phyloP scores from a whole-genome alignment of 2,797 vertebrate genomes.

The Menidia menidia region DNA sequence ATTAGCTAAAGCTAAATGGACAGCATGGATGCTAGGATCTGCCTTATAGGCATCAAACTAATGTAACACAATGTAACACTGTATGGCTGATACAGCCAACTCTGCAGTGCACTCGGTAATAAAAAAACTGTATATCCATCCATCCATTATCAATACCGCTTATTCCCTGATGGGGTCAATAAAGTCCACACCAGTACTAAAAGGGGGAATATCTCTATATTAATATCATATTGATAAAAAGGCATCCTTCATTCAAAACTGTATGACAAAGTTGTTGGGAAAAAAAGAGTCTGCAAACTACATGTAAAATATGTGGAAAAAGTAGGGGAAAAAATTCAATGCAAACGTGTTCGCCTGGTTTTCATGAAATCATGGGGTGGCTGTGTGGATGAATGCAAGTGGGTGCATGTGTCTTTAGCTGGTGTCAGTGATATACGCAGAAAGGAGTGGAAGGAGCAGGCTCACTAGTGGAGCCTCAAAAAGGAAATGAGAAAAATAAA shows the following conservation, averaged over 20 bases:
- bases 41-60: constrained; percentile 27
- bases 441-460: constrained; percentile 67
- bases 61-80: neutral
- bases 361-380: neutral
- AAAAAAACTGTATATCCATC: neutral
- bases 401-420: constrained; percentile 21
- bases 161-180: no score
- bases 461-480: constrained; percentile 74
- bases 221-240: neutral
- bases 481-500: constrained; percentile 88
- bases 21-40: constrained; percentile 29
- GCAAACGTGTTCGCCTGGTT: neutral
- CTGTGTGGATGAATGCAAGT: constrained; percentile 7
- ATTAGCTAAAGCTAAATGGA: constrained; percentile 47
- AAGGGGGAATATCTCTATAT: no score
- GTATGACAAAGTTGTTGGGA: neutral
- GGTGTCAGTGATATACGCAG: constrained; percentile 59
- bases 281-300: neutral
- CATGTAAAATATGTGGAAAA: neutral
- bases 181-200: no score
- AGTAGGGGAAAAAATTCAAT: neutral
- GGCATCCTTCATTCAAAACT: neutral
- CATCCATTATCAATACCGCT: no score
- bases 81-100: neutral
- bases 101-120: neutral